Base-by-base conservation (phyloP, 2,888 invertebrate genomes). In the Abrostola triplasia region DNA sequence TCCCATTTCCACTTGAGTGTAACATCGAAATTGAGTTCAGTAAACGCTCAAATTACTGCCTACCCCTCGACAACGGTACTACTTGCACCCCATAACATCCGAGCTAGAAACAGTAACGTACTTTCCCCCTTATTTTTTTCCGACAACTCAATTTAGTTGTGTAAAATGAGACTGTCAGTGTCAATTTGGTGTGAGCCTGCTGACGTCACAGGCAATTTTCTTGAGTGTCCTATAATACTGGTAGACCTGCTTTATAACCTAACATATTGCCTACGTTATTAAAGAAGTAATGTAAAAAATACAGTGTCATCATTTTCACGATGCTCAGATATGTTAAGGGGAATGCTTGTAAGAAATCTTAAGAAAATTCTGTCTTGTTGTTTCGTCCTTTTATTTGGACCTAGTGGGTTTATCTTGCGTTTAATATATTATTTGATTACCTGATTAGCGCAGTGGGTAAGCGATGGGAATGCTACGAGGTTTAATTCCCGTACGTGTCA, bases 131-230 rank as follows among this genome's bases (percentile, higher is more conserved):
- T 67, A 69, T 75, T 77, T 77, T 53, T 76, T 73, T 67, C 68
- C 70, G 77, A 74, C 80, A 80, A 73, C 75, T 81, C 80, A 73
- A 80, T 80, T 80, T 79, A 59, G 69, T 50, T 59, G 75, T 65
- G 79, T 79, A 77, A 79, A 80, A 81, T 80, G 77, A 73, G 73
- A 70, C 66, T 79, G 81, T 81, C 80, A 70, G 62, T 72, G 68
- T 76, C 76, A 77, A 80, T 80, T 81, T 80, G 69, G 36, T 59
- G 67, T 59, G 65, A 57, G 56, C 54, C 57, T 56, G 64, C 53
- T 79, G 76, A 79, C 67, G 70, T 79, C 73, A 65, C 64, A 40
- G 62, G 65, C 70, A 81, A 81, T 80, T 76, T 80, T 64, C 57
- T 67, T 64, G 60, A 72, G 74, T 73, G 62, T 68, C 48, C 54